Percentiles rank a stretch among this genome's conserved stretches.
Evolutionary conservation across 2,113 vertebrate species (phyloP).

Genomic region (Callocephalon fimbriatum): DNA sequence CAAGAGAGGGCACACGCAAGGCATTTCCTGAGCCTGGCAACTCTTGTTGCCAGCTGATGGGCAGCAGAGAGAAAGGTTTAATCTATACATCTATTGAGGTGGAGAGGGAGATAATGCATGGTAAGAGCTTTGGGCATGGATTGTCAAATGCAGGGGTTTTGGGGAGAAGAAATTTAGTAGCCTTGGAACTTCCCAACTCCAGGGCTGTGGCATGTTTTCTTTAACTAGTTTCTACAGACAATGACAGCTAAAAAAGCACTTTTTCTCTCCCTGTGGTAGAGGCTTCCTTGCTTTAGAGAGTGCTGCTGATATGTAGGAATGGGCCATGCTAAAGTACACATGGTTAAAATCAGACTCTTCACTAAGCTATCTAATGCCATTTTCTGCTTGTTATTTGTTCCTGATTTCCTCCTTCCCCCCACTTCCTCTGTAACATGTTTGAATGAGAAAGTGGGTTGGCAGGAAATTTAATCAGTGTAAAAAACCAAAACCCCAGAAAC

Average conservation of each 20-base stretch:
- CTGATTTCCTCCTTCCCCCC: not conserved
- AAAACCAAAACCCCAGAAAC: not conserved
- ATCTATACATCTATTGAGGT: not conserved
- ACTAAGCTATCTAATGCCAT: constrained; percentile 11
- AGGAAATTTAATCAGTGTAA: constrained; percentile 31
- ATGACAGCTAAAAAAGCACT: not conserved
- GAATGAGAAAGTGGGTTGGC: constrained; percentile 14
- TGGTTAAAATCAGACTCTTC: not conserved
- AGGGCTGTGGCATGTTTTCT: not conserved
- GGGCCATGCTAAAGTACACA: accelerated
- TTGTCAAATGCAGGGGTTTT: not conserved
- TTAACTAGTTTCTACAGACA: not conserved
- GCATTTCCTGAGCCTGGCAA: not conserved
- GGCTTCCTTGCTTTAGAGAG: not conserved
- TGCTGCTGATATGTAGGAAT: not conserved
- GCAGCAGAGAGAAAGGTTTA: not conserved
- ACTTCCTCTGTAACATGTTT: not conserved
- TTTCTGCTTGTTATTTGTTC: not conserved
- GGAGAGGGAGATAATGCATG: not conserved
- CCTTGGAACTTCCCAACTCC: not conserved
- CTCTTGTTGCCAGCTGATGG: not conserved
- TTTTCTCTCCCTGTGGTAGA: not conserved
- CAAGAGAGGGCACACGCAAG: not conserved
- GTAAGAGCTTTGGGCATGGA: not conserved
- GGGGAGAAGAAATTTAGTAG: not conserved